Base-by-base conservation (phyloP, 1,140 invertebrate species). In the Neuroterus valhalla region DNA sequence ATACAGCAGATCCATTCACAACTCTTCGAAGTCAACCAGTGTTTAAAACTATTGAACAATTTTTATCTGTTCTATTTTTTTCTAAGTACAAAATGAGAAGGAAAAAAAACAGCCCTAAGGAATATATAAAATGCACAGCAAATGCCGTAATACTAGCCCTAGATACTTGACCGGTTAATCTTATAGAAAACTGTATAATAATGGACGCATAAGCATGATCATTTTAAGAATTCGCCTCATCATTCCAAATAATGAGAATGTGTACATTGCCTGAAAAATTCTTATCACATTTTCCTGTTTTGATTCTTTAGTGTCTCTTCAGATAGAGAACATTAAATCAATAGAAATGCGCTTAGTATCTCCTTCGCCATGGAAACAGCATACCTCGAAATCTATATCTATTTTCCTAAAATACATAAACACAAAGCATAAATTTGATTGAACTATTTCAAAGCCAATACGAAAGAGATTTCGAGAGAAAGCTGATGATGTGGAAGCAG, bases 321-420 rank as follows among this genome's bases (percentile, higher is more conserved):
- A 12, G n/a, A 62, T 62, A 62, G 52, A 62, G 52, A 62, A 62
- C 31, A 31, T 26, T 8, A 62, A 62, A 62, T 62, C 23, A 26
- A 62, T 14, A 12, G 26, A 62, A 62, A 62, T 62, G 52, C 52
- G 52, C 31, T 48, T 17, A 15, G n/a, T 48, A 48, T 17, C 17
- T 48, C 31, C 26, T 62, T 62, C 26, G 55, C 26, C 55, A 31
- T 62, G 23, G 55, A 62, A 62, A 62, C 6, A 8, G 31, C 0
- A 52, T 11, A 62, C 14, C 26, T 31, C 14, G 10, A 31, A 62
- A n/a, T 31, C 23, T 62, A 17, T 31, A 62, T 11, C 23, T 62
- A 38, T 62, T 31, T 62, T 1, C 21, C 31, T 62, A 31, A 62
- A 62, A 23, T 62, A 62, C 26, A 15, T 62, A 15, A 62, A 62